Evolutionary conservation across 2,888 invertebrate species (phyloP).

Genomic region (Yponomeuta cagnagella): DNA sequence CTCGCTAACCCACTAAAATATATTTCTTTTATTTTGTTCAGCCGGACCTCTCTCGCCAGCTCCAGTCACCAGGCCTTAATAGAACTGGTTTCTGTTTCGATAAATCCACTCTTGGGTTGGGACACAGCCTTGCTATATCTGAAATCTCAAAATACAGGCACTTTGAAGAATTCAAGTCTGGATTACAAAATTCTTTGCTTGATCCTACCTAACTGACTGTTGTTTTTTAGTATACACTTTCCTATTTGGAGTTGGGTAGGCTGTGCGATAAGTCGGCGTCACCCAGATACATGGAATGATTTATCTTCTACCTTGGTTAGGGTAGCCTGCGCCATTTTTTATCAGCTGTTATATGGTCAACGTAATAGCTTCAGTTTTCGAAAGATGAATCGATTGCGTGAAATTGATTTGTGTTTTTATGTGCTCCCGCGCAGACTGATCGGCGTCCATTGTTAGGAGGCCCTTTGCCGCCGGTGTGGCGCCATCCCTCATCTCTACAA

Average conservation of each 20-base stretch:
- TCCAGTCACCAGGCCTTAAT: conserved; percentile 40
- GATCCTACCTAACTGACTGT: neutral
- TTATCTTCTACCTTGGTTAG: neutral
- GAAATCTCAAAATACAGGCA: conserved; percentile 39
- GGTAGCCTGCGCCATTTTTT: neutral
- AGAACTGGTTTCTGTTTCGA: conserved; percentile 67
- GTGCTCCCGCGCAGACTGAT: conserved; percentile 41
- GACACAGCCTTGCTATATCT: conserved; percentile 44
- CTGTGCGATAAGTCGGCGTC: neutral
- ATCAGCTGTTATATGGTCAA: neutral
- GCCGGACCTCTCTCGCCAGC: conserved; percentile 44
- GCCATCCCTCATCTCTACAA: neutral
- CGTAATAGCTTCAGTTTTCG: neutral
- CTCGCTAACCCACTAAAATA: conserved; percentile 75
- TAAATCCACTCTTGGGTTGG: conserved; percentile 46
- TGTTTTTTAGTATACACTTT: too few relatives aligned
- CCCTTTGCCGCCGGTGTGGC: conserved; percentile 27
- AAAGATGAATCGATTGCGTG: conserved; percentile 11
- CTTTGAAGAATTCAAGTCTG: conserved; percentile 2
- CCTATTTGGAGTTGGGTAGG: neutral
- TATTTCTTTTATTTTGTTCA: conserved; percentile 73
- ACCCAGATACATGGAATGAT: neutral
- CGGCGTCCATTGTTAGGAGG: conserved; percentile 40
- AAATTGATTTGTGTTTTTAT: conserved; percentile 12
- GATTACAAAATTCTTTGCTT: conserved; percentile 8